phyloP scores from a whole-genome alignment of 2,797 vertebrate species.

The Emys orbicularis region DNA sequence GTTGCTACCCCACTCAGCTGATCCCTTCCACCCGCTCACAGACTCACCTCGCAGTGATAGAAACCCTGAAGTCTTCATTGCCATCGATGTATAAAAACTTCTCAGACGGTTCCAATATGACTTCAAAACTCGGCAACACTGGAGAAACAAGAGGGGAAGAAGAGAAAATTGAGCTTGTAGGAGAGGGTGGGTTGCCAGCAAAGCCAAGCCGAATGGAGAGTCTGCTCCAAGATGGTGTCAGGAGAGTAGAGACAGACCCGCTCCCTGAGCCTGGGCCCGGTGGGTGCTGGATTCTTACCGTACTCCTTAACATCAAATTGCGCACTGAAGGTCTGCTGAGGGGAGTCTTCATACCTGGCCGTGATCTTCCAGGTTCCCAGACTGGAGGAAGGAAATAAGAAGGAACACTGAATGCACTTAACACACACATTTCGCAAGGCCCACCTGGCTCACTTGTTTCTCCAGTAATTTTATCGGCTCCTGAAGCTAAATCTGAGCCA shows the following conservation, averaged over 20 bases:
- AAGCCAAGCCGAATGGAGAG: background rate
- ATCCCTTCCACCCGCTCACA: background rate
- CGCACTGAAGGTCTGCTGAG: conserved; percentile 79
- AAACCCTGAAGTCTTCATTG: conserved; percentile 56
- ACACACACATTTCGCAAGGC: background rate
- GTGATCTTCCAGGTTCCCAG: conserved; percentile 85
- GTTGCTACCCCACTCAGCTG: background rate
- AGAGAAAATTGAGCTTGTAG: background rate
- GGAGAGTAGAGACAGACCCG: background rate
- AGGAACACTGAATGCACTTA: background rate
- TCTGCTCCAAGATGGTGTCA: background rate
- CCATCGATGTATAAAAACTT: conserved; percentile 79
- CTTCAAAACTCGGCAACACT: conserved; percentile 84
- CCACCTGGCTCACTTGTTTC: background rate
- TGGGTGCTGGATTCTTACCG: conserved; percentile 81
- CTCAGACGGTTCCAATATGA: conserved; percentile 53
- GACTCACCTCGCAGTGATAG: conserved; percentile 74
- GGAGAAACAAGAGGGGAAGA: fast-evolving
- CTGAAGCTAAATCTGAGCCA: background rate
- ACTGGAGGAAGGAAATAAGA: conserved; percentile 66
- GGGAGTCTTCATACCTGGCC: conserved; percentile 80
- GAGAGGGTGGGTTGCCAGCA: background rate
- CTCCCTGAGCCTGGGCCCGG: background rate
- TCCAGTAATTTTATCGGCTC: fast-evolving
- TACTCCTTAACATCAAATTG: conserved; percentile 93